Conservation (phyloP, 2,797 vertebrate species). For the Xiphophorus birchmanni region DNA sequence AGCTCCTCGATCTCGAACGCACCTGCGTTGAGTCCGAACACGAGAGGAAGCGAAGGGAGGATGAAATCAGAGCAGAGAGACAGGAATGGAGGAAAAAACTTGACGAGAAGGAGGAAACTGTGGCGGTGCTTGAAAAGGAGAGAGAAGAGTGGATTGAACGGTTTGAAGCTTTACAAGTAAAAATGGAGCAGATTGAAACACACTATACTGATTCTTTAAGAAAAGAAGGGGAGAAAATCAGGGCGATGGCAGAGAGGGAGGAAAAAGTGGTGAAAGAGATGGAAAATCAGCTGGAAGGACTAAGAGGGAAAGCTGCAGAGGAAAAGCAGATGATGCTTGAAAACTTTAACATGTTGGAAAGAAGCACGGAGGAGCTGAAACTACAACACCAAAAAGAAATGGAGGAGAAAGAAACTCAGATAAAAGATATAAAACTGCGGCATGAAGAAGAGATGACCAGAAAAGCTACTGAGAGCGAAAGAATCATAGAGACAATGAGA, state of each 20-base stretch:
- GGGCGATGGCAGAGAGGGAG: constrained; percentile 22
- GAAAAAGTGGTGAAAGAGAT: constrained; percentile 39
- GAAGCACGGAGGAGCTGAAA: constrained; percentile 48
- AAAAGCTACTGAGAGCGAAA: constrained; percentile 41
- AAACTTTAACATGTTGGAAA: constrained; percentile 33
- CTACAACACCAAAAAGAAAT: constrained; percentile 32
- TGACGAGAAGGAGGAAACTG: constrained; percentile 27
- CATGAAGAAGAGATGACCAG: constrained; percentile 48
- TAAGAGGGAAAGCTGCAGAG: constrained; percentile 14
- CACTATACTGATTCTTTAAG: constrained; percentile 36
- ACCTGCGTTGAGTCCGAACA: constrained; percentile 42
- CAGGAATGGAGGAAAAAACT: constrained; percentile 44
- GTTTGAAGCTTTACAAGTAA: constrained; percentile 35
- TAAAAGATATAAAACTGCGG: constrained; percentile 33
- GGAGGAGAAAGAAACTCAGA: constrained; percentile 48
- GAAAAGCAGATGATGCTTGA: constrained; percentile 52
- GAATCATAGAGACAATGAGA: constrained; percentile 31
- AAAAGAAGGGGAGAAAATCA: constrained; percentile 43
- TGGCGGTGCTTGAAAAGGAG: constrained; percentile 47
- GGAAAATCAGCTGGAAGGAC: constrained; percentile 52
- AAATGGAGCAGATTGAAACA: constrained; percentile 48
- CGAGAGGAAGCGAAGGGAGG: constrained; percentile 58
- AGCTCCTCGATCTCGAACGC: constrained; percentile 69
- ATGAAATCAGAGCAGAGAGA: constrained; percentile 12
- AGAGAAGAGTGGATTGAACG: constrained; percentile 43